Evolutionary conservation across 2,113 vertebrate species (phyloP), one percentile per base, ranked within the genome.

Genomic region (Caracal caracal): DNA sequence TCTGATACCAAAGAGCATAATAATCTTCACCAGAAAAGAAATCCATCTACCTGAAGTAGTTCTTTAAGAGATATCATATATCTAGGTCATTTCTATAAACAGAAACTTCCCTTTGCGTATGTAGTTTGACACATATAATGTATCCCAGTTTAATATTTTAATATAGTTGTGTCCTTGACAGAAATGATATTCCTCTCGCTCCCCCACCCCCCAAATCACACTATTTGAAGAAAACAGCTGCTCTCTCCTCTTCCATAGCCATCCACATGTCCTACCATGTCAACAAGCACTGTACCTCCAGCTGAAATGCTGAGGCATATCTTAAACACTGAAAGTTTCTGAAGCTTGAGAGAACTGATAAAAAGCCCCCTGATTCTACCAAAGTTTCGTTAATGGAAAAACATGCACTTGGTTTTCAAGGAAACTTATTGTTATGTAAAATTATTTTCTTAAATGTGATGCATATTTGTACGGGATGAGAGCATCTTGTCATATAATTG

Each of bases 381-480:
- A 92, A 70, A 95, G 68, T 92, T 86, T 92, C 78, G 94, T 83
- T 95, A 97, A 51, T 89, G 56, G 68, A 43, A 88, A 93, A 96
- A 35, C 24, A 93, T 59, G 30, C 65, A 83, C 86, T 96, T 87
- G 68, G 47, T 93, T 96, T 97, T 94, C 93, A 94, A 89, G 49
- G 26, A 93, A 87, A 43, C 81, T 86, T 71, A 98, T 94, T 97
- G 59, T 89, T 87, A 93, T 71, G 51, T 63, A 96, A 95, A 97
- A 96, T 93, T 95, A 97, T 97, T 93, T 97, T 94, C 30, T 88
- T 94, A 93, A 93, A 90, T 71, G 13, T 26, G 56, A 92, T 89
- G 37, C 24, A 89, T 93, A 94, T 92, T 88, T 96, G 24, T 71
- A 71, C 61, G 83, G 26, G 47, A 85, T 40, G 40, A 97, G 95